A percentile compares a stretch with the other conserved stretches of the same genome.
These are phyloP conservation scores for Sycophila sp. DNA, from an alignment of 1,140 invertebrate genomes.

Conservation along the genomic window DNA sequence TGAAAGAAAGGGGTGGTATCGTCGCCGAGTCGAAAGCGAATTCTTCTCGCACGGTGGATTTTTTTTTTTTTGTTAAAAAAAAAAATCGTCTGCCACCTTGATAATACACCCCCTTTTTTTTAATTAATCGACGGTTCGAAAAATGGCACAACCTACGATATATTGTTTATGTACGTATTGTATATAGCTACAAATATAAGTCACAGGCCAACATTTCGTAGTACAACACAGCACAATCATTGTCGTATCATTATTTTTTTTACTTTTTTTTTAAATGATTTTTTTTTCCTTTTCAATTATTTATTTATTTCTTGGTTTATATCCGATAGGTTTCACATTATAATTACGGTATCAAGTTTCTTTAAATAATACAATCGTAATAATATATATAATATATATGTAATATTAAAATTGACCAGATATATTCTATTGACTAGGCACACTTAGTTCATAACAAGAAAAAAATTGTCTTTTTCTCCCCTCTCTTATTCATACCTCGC, in stretches of 20 bases:
- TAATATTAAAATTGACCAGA: constrained; percentile 67
- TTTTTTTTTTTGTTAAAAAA: too few species aligned
- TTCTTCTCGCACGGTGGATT: too few species aligned
- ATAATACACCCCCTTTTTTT: too few species aligned
- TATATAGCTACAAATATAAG: constrained; percentile 62
- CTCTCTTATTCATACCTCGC: constrained; percentile 4
- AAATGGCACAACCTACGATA: constrained; percentile 59
- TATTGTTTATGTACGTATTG: constrained; percentile 55
- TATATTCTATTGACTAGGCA: constrained; percentile 69
- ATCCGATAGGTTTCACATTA: constrained; percentile 51
- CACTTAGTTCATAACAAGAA: constrained; percentile 68
- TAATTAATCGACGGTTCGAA: not conserved
- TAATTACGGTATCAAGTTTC: constrained; percentile 58
- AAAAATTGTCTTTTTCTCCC: constrained; percentile 52
- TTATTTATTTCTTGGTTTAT: constrained; percentile 46
- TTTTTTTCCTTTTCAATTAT: constrained; percentile 52
- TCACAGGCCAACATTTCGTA: constrained; percentile 67
- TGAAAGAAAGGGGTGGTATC: too few species aligned
- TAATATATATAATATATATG: constrained; percentile 58
- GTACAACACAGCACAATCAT: constrained; percentile 68
- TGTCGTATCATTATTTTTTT: constrained; percentile 62
- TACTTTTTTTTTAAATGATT: constrained; percentile 60
- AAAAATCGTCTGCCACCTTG: too few species aligned
- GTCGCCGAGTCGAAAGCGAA: too few species aligned
- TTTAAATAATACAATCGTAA: constrained; percentile 61